Percentiles rank a stretch among this genome's conserved stretches.
These are phyloP conservation scores for Pantala flavescens DNA, from an alignment of 1,140 invertebrate species.

Conservation along the genomic window DNA sequence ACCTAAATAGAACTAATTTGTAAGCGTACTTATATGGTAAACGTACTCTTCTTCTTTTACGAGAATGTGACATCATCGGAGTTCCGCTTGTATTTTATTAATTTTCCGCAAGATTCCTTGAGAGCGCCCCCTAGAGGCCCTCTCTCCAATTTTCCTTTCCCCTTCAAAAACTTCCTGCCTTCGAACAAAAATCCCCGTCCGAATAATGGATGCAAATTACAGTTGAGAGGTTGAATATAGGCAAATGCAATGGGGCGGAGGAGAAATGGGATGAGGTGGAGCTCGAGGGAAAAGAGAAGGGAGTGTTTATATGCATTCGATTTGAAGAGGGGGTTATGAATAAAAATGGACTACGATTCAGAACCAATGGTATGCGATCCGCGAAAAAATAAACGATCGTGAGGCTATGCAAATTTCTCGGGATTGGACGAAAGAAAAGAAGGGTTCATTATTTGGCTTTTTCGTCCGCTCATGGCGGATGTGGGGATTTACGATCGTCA, in stretches of 20 bases:
- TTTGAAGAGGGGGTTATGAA: neutral
- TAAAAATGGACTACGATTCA: neutral
- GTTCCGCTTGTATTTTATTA: neutral
- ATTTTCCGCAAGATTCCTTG: neutral
- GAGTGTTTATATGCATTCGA: neutral
- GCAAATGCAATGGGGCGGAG: neutral
- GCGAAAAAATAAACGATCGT: neutral
- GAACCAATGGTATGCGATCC: neutral
- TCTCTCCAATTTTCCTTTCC: neutral
- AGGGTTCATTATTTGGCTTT: no score
- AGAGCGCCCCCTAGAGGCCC: neutral
- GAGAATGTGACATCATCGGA: neutral
- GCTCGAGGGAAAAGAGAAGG: neutral
- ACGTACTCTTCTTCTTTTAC: no score
- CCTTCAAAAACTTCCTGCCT: neutral
- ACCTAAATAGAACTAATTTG: no score
- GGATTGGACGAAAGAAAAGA: no score
- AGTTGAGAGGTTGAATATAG: neutral
- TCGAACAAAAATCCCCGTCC: neutral
- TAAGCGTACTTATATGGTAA: no score
- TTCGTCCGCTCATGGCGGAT: no score
- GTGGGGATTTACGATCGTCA: no score
- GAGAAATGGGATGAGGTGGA: neutral
- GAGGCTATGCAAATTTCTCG: neutral
- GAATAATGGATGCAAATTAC: conserved; percentile 10